phyloP scores from a whole-genome alignment of 2,888 invertebrate species.

The Sesia bembeciformis region DNA sequence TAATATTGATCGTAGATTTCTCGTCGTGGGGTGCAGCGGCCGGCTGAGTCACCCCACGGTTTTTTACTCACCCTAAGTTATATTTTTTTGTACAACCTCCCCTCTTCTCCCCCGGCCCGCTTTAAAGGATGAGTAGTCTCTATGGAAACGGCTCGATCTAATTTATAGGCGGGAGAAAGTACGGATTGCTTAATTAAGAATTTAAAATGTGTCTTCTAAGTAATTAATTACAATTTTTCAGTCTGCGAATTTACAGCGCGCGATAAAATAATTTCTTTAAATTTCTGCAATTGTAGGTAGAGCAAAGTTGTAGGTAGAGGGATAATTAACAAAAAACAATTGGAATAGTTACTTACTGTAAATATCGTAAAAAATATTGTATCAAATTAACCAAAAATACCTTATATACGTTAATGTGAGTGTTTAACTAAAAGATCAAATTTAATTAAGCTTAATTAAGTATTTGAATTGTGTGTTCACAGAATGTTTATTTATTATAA shows the following conservation, averaged over 20 bases:
- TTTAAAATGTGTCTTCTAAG: conserved; percentile 69
- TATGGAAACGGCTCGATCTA: conserved; percentile 75
- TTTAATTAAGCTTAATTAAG: too few species aligned
- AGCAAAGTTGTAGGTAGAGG: too few species aligned
- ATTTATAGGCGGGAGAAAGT: conserved; percentile 74
- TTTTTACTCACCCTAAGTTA: conserved; percentile 76
- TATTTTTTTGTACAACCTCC: conserved; percentile 72
- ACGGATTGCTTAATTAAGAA: conserved; percentile 74
- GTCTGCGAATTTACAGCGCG: conserved; percentile 1
- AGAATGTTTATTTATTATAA: too few species aligned
- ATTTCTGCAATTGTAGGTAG: conserved; percentile 29
- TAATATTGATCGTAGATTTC: conserved; percentile 76
- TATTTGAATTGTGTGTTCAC: too few species aligned
- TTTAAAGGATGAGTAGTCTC: conserved; percentile 76
- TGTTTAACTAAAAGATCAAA: too few species aligned
- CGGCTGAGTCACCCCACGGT: conserved; percentile 76
- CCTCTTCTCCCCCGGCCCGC: conserved; percentile 53
- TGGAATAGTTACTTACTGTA: too few species aligned
- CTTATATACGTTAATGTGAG: too few species aligned
- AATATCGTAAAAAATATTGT: too few species aligned
- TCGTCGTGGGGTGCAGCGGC: conserved; percentile 74
- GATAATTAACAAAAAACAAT: too few species aligned
- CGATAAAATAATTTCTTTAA: conserved; percentile 26
- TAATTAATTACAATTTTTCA: conserved; percentile 62
- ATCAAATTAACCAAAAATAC: too few species aligned